Conservation (phyloP, 2,888 invertebrate species). For the Lycia hirtaria region DNA sequence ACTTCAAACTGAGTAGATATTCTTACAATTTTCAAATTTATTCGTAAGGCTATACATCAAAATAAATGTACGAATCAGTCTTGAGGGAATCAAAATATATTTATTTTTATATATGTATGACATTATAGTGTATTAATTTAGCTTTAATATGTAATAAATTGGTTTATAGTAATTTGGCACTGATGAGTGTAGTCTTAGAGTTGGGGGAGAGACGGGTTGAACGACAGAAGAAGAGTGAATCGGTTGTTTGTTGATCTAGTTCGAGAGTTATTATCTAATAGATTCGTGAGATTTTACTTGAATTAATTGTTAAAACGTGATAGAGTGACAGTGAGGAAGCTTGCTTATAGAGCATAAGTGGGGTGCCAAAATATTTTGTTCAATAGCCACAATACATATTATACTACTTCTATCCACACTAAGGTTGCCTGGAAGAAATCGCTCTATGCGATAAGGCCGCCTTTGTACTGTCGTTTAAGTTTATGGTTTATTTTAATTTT, state of each 20-base stretch:
- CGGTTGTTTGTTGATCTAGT: constrained; percentile 23
- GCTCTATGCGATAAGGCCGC: no score
- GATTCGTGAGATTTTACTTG: constrained; percentile 25
- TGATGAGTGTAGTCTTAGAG: constrained; percentile 2
- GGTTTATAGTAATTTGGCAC: constrained; percentile 17
- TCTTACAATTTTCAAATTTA: background rate
- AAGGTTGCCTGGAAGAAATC: no score
- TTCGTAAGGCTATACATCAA: background rate
- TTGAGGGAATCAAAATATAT: constrained; percentile 49
- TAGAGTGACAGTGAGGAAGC: constrained; percentile 25
- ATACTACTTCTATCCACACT: no score
- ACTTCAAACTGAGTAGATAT: background rate
- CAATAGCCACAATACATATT: background rate
- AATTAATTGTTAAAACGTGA: constrained; percentile 33
- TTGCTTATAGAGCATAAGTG: constrained; percentile 19
- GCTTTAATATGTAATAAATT: constrained; percentile 1
- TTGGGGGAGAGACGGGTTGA: background rate
- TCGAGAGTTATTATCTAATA: constrained; percentile 1
- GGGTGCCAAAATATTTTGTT: constrained; percentile 41
- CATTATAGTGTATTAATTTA: constrained; percentile 10
- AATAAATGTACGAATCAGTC: constrained; percentile 34
- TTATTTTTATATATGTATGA: constrained; percentile 11
- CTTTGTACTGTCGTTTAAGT: no score
- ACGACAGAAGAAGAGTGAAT: background rate
- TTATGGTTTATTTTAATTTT: no score